These are phyloP conservation scores for Antedon mediterranea DNA, from an alignment of 53 echinoderm and acorn worm species.

Conservation along the genomic window DNA sequence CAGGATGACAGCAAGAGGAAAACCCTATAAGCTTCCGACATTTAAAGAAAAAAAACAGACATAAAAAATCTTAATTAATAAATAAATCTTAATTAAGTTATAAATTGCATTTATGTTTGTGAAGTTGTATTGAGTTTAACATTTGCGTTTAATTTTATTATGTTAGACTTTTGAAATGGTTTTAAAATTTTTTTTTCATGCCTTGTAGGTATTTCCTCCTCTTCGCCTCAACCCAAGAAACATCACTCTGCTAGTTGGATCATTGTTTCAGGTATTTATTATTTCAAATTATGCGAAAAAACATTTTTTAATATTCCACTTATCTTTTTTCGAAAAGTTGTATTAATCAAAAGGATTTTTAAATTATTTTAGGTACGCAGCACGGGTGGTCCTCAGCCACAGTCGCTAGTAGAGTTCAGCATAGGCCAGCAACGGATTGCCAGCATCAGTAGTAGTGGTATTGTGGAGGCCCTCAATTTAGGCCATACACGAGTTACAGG, in stretches of 20 bases:
- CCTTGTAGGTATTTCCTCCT: slow-evolving; percentile 75
- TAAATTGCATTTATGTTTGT: no score
- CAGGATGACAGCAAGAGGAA: no score
- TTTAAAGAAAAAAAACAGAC: no score
- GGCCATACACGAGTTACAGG: slow-evolving; percentile 66
- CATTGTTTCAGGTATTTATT: slow-evolving; percentile 81
- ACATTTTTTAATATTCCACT: not conserved
- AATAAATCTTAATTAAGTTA: no score
- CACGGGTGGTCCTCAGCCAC: slow-evolving; percentile 82
- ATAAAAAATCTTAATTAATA: no score
- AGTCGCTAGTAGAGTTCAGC: slow-evolving; percentile 63
- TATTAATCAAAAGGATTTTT: no score
- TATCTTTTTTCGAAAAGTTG: not conserved
- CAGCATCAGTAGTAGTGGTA: slow-evolving; percentile 53
- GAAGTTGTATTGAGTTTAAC: no score
- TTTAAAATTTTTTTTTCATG: not conserved
- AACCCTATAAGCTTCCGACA: no score
- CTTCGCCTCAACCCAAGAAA: slow-evolving; percentile 55
- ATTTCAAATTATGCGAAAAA: no score
- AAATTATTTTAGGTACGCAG: slow-evolving; percentile 46
- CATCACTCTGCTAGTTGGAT: slow-evolving; percentile 63
- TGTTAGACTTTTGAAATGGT: not conserved
- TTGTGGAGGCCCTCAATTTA: slow-evolving; percentile 49
- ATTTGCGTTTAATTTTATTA: not conserved
- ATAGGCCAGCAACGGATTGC: slow-evolving; percentile 54